Evolutionary conservation across 2,888 invertebrate species (phyloP), one percentile per base, ranked within the genome.

Genomic region (Platycheirus rosarum): DNA sequence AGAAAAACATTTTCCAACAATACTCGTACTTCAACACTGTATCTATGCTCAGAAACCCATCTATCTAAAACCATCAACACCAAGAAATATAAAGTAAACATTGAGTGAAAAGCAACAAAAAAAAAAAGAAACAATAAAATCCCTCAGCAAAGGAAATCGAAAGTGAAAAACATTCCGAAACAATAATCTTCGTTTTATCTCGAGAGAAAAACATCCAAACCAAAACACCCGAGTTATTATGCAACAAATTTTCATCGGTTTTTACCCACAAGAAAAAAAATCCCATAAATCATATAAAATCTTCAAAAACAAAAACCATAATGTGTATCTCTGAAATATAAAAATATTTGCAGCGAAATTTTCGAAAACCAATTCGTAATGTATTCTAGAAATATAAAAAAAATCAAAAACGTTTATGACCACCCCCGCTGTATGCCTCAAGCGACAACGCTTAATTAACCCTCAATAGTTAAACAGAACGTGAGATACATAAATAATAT

Each of bases 391-490:
- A 63, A 51, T 44, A 32, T 16, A 53, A 20, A 65, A 20, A 29
- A 20, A 26, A 13, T 6, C 7, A 26, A 4, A 26, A 26, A 11
- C 18, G 7, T 44, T 26, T 11, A 26, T 0, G n/a, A 18, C n/a
- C 51, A 20, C 35, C 40, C 11, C 14, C 4, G 11, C 14, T 57
- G 7, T 2, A 5, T 40, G 49, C 2, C 14, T 9, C n/a, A 32
- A 42, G 65, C 60, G 57, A 65, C 69, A 70, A 42, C 14, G 62
- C 32, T 66, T 70, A 75, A 80, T 80, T 66, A 70, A 70, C 75
- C 80, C 70, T 60, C 75, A 51, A 62, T 53, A 40, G 51, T 70
- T 49, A 8, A 26, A 13, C 66, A 57, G 42, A 23, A 60, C 37
- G 44, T 57, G 29, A 62, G 62, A 48, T 62, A 62, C 26, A 51